phyloP scores from a whole-genome alignment of 2,888 invertebrate genomes.

The Serripes groenlandicus region DNA sequence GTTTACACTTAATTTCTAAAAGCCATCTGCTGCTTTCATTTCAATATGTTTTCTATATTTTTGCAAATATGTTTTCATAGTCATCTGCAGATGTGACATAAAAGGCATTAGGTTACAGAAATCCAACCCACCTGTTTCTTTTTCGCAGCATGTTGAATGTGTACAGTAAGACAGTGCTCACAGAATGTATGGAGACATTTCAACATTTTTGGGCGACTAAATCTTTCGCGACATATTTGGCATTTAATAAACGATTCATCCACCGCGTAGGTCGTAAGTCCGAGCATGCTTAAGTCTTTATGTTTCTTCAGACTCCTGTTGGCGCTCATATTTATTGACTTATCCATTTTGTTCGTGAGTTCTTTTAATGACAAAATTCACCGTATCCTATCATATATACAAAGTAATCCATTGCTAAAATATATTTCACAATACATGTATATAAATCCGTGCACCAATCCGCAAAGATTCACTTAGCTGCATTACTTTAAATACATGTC shows the following conservation, averaged over 20 bases:
- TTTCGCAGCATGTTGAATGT: conserved; percentile 62
- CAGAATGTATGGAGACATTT: conserved; percentile 65
- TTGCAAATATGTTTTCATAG: too few species aligned
- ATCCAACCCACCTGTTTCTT: conserved; percentile 45
- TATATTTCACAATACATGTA: too few species aligned
- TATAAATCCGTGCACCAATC: too few species aligned
- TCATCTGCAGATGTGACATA: too few species aligned
- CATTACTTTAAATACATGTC: too few species aligned
- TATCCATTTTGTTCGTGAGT: background rate
- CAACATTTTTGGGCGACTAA: conserved; percentile 61
- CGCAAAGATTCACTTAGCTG: too few species aligned
- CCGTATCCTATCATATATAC: too few species aligned
- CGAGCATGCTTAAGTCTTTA: conserved; percentile 53
- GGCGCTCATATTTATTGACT: background rate
- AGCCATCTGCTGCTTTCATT: too few species aligned
- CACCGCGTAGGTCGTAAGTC: conserved; percentile 46
- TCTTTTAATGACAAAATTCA: background rate
- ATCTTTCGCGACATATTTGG: conserved; percentile 60
- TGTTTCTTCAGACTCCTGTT: conserved; percentile 12
- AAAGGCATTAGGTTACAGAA: too few species aligned
- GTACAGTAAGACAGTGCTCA: conserved; percentile 65
- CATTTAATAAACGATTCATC: conserved; percentile 65
- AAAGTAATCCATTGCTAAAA: too few species aligned
- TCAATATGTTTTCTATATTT: too few species aligned
- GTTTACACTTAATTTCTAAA: too few species aligned